Evolutionary conservation across 2,113 vertebrate species (phyloP).

Genomic region (Andinoacara biseriatus): DNA sequence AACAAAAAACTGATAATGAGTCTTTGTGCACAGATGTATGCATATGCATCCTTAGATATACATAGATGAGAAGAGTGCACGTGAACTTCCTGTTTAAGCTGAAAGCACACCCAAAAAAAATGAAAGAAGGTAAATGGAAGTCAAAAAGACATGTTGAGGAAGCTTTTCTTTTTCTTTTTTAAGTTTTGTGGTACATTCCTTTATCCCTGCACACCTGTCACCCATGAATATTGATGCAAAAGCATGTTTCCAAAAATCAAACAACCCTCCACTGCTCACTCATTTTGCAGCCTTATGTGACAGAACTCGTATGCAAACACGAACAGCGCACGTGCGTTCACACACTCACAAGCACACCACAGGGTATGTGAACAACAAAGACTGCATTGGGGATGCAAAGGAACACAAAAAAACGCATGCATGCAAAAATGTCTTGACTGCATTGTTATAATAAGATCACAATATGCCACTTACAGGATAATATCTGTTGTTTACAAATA

Average conservation of each 20-base stretch:
- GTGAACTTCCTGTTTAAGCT: neutral
- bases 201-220: conserved; percentile 45
- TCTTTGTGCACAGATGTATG: neutral
- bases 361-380: neutral
- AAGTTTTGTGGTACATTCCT: conserved; percentile 6
- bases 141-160: neutral
- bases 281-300: neutral
- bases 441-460: neutral
- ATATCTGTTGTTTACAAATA: neutral
- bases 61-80: neutral
- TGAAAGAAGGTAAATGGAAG: neutral
- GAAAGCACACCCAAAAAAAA: neutral
- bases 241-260: conserved; percentile 17
- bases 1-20: neutral
- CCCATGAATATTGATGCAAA: conserved; percentile 37
- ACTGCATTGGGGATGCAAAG: neutral
- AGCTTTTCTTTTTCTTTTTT: neutral
- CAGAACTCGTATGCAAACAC: neutral
- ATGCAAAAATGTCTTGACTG: neutral
- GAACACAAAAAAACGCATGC: neutral
- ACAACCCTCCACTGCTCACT: conserved; percentile 9
- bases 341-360: neutral
- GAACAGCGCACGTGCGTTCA: neutral
- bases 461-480: neutral
- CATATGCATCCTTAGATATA: neutral